Conservation (phyloP, 2,113 vertebrate species). For the Scortum barcoo region DNA sequence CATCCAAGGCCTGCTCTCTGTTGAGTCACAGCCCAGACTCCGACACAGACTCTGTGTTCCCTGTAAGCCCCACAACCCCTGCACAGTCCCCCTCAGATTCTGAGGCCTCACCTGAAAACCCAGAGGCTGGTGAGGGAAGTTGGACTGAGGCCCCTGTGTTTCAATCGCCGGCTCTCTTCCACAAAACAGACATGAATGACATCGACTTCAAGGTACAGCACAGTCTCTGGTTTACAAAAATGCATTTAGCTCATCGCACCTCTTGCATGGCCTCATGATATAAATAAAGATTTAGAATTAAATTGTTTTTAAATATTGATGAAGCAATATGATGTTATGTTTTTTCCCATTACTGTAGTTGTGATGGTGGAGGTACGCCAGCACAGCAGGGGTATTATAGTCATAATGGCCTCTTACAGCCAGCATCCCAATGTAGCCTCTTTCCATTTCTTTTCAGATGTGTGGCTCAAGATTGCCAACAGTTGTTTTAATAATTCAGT, state of each 20-base stretch:
- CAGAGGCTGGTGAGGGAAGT: conserved; percentile 27
- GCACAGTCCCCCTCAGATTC: conserved; percentile 17
- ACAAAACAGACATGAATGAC: conserved; percentile 21
- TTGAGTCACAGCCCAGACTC: conserved; percentile 26
- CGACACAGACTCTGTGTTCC: conserved; percentile 53
- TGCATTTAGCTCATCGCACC: background rate
- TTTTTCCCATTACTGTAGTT: background rate
- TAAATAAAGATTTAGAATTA: conserved; percentile 8
- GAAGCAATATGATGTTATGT: conserved; percentile 24
- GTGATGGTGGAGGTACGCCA: conserved; percentile 10
- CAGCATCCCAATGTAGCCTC: background rate
- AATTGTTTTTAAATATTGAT: conserved; percentile 49
- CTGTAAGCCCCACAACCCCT: conserved; percentile 16
- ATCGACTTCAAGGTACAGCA: conserved; percentile 70
- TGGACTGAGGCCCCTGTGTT: conserved; percentile 23
- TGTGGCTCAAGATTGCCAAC: conserved; percentile 43
- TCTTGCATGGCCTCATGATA: background rate
- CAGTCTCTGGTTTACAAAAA: background rate
- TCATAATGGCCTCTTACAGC: conserved; percentile 2
- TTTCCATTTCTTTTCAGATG: conserved; percentile 42
- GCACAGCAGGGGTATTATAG: conserved; percentile 9
- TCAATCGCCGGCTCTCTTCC: conserved; percentile 26
- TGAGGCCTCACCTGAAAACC: conserved; percentile 35
- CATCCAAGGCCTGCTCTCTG: conserved; percentile 36
- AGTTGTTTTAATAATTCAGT: conserved; percentile 79